phyloP scores from a whole-genome alignment of 2,888 invertebrate genomes.

The Anthophora plumipes region DNA sequence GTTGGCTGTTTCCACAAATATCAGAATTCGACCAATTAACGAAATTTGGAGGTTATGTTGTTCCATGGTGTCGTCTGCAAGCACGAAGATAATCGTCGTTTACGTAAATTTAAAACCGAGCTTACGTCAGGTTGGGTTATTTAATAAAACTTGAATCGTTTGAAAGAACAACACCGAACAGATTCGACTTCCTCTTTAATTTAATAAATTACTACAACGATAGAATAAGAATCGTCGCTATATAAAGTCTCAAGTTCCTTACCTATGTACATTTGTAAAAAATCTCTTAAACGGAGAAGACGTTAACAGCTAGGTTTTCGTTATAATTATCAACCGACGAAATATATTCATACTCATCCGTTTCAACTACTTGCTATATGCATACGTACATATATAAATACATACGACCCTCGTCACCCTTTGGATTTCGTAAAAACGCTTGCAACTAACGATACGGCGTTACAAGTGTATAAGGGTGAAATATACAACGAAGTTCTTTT shows the following conservation, averaged over 20 bases:
- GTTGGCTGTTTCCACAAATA: too few species aligned
- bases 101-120: too few species aligned
- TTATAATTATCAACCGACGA: slow-evolving; percentile 11
- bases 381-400: neutral
- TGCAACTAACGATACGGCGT: slow-evolving; percentile 25
- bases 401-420: neutral
- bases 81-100: too few species aligned
- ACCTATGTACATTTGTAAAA: slow-evolving; percentile 57
- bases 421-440: slow-evolving; percentile 45
- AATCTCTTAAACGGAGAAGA: slow-evolving; percentile 37
- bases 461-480: slow-evolving; percentile 14
- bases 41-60: too few species aligned
- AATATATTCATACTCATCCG: neutral
- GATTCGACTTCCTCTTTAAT: slow-evolving; percentile 9
- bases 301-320: neutral
- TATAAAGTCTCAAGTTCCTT: slow-evolving; percentile 27
- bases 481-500: slow-evolving; percentile 23
- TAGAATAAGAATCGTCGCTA: slow-evolving; percentile 15
- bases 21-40: too few species aligned
- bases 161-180: neutral
- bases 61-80: too few species aligned
- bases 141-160: neutral
- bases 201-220: slow-evolving; percentile 30
- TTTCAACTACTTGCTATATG: slow-evolving; percentile 15
- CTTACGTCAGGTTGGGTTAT: too few species aligned